Base-by-base conservation (phyloP, 2,113 vertebrate genomes). In the Mesitornis unicolor region DNA sequence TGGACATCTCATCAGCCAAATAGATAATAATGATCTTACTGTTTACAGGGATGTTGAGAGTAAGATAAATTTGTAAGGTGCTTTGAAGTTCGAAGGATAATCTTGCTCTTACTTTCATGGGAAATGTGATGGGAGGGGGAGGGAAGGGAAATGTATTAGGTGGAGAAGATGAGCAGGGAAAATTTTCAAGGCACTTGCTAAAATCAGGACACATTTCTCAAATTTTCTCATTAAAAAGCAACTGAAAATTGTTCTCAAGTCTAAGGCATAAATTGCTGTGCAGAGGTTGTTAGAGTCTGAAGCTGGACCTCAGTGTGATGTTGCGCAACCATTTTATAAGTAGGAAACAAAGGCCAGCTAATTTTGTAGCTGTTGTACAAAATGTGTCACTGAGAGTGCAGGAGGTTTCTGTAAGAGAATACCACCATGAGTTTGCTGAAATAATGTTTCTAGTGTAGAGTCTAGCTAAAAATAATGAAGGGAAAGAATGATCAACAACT, bases 1-100 rank as follows among this genome's bases (percentile, higher is more conserved):
- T 82, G 91, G 76, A 70, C 76, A 57, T 81, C 51, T 89, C 88
- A 68, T 96, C 80, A 92, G 59, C 50, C 65, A 86, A 93, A 90
- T 93, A 43, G 71, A 60, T 92, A 78, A 53, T 93, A 94, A 90
- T 78, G 71, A 88, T 68, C 56, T 75, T 86, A 9, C 16, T 77
- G 31, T 85, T 83, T 42, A 75, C 51, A 53, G 7, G 4, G 33
- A 43, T 5, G 0, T 70, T 71, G 68, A 94, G 29, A 86, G 25
- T 40, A 63, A 84, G 76, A 81, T 74, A 36, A 21, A 77, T 59
- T 93, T 94, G 56, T 78, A 45, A 92, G 68, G 42, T 83, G 11
- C 63, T 84, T 93, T 74, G 33, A 89, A 82, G 45, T 91, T 94
- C 68, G 70, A 59, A 90, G 31, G n/a, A 51, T 80, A 51, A 88